phyloP scores from a whole-genome alignment of 2,113 vertebrate species.

The Sylvia atricapilla region DNA sequence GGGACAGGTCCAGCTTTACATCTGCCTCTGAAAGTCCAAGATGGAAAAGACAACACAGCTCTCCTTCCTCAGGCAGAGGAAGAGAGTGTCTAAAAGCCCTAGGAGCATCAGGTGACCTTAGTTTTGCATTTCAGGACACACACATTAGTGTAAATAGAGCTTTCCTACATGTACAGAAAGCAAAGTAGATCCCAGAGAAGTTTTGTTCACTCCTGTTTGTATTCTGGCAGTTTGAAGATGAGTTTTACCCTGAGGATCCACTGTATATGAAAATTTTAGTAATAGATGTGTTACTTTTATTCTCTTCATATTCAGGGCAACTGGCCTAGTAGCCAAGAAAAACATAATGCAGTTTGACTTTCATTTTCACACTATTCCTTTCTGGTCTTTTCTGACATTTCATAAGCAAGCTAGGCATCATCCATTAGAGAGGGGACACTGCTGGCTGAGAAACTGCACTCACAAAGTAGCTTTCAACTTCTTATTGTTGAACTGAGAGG shows the following conservation, averaged over 20 bases:
- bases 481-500: neutral
- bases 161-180: neutral
- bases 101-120: neutral
- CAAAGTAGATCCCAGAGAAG: neutral
- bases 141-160: neutral
- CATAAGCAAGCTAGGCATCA: neutral
- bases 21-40: neutral
- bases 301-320: neutral
- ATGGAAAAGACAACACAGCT: neutral
- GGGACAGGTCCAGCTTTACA: neutral
- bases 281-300: neutral
- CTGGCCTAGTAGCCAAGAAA: neutral
- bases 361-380: neutral
- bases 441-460: neutral
- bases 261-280: neutral
- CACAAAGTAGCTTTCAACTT: neutral
- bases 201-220: neutral
- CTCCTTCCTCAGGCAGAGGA: neutral
- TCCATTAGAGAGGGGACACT: neutral
- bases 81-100: neutral
- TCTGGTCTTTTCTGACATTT: neutral
- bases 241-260: neutral
- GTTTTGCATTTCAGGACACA: neutral
- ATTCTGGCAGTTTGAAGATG: neutral
- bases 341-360: neutral